phyloP scores from a whole-genome alignment of 1,140 invertebrate species.

The Acromyrmex echinatior region DNA sequence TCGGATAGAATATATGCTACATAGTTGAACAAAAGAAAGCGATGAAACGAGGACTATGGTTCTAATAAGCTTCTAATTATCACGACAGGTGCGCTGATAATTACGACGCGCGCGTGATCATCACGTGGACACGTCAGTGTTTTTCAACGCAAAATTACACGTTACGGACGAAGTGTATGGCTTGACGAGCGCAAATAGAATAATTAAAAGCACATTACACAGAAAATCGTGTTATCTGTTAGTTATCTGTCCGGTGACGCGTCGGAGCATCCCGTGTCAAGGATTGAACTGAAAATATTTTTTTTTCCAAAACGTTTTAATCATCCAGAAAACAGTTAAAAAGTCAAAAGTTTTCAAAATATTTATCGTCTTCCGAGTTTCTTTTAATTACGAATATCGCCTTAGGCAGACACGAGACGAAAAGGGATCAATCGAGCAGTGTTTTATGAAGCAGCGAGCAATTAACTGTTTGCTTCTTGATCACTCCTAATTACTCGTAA shows the following conservation, averaged over 20 bases:
- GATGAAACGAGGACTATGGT: constrained; percentile 65
- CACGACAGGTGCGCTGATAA: constrained; percentile 69
- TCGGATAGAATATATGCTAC: not conserved
- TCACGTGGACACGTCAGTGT: constrained; percentile 66
- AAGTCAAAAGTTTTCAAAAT: not conserved
- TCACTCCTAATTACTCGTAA: constrained; percentile 82
- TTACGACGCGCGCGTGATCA: constrained; percentile 74
- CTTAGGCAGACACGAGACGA: not conserved
- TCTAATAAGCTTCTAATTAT: constrained; percentile 81
- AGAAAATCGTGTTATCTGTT: constrained; percentile 41
- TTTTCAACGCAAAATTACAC: constrained; percentile 69
- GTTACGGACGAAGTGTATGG: constrained; percentile 66
- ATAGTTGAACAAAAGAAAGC: constrained; percentile 16
- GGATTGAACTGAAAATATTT: constrained; percentile 10
- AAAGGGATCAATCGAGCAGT: constrained; percentile 41
- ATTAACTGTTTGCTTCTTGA: constrained; percentile 83
- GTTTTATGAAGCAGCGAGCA: constrained; percentile 67
- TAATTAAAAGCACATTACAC: constrained; percentile 83
- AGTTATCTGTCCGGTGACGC: constrained; percentile 53
- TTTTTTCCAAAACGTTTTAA: not conserved
- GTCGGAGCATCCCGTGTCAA: not conserved
- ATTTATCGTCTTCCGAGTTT: not conserved
- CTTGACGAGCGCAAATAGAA: constrained; percentile 78
- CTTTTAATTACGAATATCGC: constrained; percentile 10
- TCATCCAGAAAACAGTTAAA: not conserved